Conservation (phyloP, 2,888 invertebrate species). For the Trichogramma evanescens region DNA sequence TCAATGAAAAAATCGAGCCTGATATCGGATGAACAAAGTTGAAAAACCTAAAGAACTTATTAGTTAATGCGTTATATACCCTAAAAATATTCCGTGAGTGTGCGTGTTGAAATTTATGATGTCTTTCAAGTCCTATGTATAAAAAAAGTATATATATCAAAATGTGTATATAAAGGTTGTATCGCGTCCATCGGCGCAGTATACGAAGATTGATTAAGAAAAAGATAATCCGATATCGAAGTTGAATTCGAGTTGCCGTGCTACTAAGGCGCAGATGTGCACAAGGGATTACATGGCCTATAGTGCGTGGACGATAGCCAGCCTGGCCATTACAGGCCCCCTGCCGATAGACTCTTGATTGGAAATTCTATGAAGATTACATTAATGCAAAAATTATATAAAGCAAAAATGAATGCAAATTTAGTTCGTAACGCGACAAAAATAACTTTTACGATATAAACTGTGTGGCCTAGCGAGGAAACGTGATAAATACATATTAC, state of each 20-base stretch:
- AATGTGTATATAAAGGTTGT: background rate
- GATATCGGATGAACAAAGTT: too few species aligned
- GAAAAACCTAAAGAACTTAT: too few species aligned
- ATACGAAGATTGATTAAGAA: constrained; percentile 10
- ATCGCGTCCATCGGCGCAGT: constrained; percentile 19
- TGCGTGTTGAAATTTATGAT: too few species aligned
- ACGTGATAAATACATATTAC: constrained; percentile 45
- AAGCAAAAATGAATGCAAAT: constrained; percentile 30
- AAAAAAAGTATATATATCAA: too few species aligned
- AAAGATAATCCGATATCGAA: background rate
- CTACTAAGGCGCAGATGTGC: constrained; percentile 5
- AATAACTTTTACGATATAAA: constrained; percentile 41
- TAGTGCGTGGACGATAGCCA: constrained; percentile 46
- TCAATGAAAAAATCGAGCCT: too few species aligned
- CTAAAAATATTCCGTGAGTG: too few species aligned
- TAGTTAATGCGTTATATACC: too few species aligned
- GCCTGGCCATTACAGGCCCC: constrained; percentile 44
- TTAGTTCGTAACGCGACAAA: constrained; percentile 30
- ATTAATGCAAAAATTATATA: constrained; percentile 4
- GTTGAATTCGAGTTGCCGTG: too few species aligned
- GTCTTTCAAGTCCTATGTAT: too few species aligned
- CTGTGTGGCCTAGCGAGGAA: constrained; percentile 48
- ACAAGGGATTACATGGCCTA: constrained; percentile 35
- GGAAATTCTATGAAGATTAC: constrained; percentile 14
- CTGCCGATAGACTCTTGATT: constrained; percentile 33